These are phyloP conservation scores for Cryptocheilus praepositus DNA, from an alignment of 2,888 invertebrate genomes.

Conservation along the genomic window DNA sequence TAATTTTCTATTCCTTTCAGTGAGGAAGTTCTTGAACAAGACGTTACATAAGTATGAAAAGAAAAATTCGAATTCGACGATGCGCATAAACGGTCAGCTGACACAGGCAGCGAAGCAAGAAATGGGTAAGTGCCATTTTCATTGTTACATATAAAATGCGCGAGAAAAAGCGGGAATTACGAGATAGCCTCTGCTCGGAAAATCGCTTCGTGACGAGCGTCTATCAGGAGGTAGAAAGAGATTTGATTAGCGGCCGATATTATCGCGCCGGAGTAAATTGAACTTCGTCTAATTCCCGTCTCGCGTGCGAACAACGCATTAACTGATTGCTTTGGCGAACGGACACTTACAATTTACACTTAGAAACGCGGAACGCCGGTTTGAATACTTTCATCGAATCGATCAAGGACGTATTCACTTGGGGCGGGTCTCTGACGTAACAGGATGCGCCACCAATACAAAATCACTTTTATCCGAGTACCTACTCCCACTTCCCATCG, in stretches of 20 bases:
- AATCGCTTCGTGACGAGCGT: background rate
- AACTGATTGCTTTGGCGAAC: too few species aligned
- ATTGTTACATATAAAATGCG: too few species aligned
- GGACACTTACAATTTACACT: too few species aligned
- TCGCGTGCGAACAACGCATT: too few species aligned
- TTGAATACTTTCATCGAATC: too few species aligned
- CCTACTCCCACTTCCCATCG: too few species aligned
- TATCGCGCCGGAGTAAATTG: background rate
- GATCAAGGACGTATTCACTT: too few species aligned
- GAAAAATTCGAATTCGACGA: constrained; percentile 63
- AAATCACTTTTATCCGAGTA: too few species aligned
- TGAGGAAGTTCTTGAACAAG: constrained; percentile 30
- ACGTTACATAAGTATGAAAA: constrained; percentile 61
- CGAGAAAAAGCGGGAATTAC: too few species aligned
- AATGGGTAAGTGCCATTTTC: constrained; percentile 65
- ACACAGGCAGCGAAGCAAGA: constrained; percentile 65
- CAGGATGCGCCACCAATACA: too few species aligned
- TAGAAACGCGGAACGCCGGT: too few species aligned
- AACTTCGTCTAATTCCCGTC: background rate
- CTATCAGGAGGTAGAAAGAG: background rate
- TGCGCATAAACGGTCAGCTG: constrained; percentile 72
- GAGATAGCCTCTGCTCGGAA: background rate
- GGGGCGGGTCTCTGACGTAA: too few species aligned
- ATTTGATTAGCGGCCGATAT: constrained; percentile 1
- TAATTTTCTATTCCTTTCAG: constrained; percentile 24